These are phyloP conservation scores for Botrylloides violaceus DNA, from an alignment of 23 tunicate genomes.

Conservation along the genomic window DNA sequence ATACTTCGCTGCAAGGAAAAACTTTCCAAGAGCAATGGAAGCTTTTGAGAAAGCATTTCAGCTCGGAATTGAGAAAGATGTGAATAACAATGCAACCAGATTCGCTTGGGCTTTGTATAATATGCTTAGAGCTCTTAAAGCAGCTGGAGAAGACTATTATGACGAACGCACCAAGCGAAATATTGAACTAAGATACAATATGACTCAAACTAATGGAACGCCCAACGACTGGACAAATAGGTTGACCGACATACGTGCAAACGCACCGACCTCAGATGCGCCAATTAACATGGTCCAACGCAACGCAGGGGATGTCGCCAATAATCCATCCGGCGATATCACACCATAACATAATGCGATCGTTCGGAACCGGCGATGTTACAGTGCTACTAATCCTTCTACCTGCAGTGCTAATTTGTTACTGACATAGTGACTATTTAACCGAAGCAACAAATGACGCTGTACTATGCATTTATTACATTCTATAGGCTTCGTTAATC, in stretches of 20 bases:
- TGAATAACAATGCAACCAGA: conserved; percentile 26
- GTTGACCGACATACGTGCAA: background rate
- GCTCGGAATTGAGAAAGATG: background rate
- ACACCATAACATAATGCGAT: no score
- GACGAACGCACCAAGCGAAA: background rate
- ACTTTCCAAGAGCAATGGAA: conserved; percentile 31
- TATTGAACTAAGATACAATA: background rate
- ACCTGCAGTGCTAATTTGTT: no score
- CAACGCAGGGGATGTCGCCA: no score
- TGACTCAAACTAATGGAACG: background rate
- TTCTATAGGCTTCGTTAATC: no score
- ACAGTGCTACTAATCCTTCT: no score
- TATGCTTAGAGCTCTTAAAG: conserved; percentile 24
- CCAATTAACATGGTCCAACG: no score
- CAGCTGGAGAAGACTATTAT: background rate
- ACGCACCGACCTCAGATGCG: background rate
- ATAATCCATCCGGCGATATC: no score
- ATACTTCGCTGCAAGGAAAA: conserved; percentile 44
- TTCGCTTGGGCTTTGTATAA: conserved; percentile 72
- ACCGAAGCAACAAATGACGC: no score
- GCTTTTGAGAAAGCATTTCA: conserved; percentile 32
- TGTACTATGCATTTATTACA: no score
- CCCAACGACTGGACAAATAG: background rate
- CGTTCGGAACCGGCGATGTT: no score
- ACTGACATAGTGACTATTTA: no score